Evolutionary conservation across 2,888 invertebrate genomes (phyloP), one percentile per base, ranked within the genome.

Genomic region (Phengaris arion): DNA sequence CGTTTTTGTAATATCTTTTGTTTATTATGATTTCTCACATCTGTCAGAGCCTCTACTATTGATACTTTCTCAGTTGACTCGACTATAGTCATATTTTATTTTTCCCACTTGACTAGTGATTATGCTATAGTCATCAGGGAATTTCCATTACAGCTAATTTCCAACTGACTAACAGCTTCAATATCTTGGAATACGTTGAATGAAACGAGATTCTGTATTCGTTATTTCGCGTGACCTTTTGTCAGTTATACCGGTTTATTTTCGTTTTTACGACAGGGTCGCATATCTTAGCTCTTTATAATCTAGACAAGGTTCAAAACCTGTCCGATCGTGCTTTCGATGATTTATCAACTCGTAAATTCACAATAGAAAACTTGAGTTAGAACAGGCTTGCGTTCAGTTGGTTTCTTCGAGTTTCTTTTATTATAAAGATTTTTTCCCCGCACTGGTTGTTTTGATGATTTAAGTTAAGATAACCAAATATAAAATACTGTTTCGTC

Each of bases 161-260:
- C 64, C 45, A 64, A 64, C 64, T 64, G 59, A n/a, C 46, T 69
- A 46, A n/a, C 22, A 15, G 51, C 70, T 48, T 12, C 48, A 51
- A 70, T 15, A 70, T 70, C 51, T 48, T 51, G 15, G 51, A 70
- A 70, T 48, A 51, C 70, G 51, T 70, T 64, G 70, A 70, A 70
- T 70, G 70, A 51, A 70, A 51, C 51, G 48, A 51, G 51, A 70
- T 22, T 48, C 70, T 10, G 78, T 77, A 75, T 68, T 74, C 68
- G 75, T 81, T 80, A 81, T 80, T 86, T 84, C 85, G 84, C 84
- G 83, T 87, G 91, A 89, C 88, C 89, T 90, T 90, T 89, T 88
- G 85, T 87, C 86, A 87, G 83, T 72, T 64, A 82, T 90, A 89
- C 91, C 90, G 89, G 91, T 92, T 92, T 88, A 82, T 81, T 83